These are phyloP conservation scores for Alloscopus bannaensis DNA, from an alignment of 2,888 invertebrate genomes.

Conservation along the genomic window DNA sequence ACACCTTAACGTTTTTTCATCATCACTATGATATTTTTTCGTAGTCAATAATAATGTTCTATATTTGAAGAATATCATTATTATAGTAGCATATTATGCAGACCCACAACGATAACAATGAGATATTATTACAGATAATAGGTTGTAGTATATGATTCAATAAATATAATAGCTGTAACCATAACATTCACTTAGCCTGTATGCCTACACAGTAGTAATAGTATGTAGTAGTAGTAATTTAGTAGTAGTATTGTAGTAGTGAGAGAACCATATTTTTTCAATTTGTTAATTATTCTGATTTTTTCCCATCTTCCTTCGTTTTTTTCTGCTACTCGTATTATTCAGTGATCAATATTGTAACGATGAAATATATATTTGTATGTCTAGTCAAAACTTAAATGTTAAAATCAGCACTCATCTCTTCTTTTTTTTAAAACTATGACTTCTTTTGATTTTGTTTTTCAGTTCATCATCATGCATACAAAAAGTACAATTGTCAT, in stretches of 20 bases:
- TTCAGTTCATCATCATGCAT: constrained; percentile 6
- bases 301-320: constrained; percentile 1
- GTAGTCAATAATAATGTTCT: constrained; percentile 47
- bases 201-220: constrained; percentile 1
- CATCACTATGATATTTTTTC: constrained; percentile 44
- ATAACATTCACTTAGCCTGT: constrained; percentile 36
- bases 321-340: constrained; percentile 28
- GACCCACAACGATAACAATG: constrained; percentile 66
- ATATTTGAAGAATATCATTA: constrained; percentile 39
- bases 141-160: constrained; percentile 49
- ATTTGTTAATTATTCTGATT: constrained; percentile 15
- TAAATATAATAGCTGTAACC: constrained; percentile 43
- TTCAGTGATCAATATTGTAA: constrained; percentile 27
- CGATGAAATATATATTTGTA: too few species aligned
- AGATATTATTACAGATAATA: constrained; percentile 55
- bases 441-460: too few species aligned
- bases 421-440: constrained; percentile 22
- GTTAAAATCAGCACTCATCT: constrained; percentile 5
- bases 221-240: background rate
- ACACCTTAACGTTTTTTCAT: constrained; percentile 55
- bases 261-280: constrained; percentile 24
- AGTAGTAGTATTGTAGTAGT: too few species aligned
- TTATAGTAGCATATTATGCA: constrained; percentile 51
- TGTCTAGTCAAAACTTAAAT: constrained; percentile 47
- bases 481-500: background rate